A percentile compares a stretch with the other conserved stretches of the same genome.
phyloP scores from a whole-genome alignment of 1,140 invertebrate species.

The Phortica variegata region DNA sequence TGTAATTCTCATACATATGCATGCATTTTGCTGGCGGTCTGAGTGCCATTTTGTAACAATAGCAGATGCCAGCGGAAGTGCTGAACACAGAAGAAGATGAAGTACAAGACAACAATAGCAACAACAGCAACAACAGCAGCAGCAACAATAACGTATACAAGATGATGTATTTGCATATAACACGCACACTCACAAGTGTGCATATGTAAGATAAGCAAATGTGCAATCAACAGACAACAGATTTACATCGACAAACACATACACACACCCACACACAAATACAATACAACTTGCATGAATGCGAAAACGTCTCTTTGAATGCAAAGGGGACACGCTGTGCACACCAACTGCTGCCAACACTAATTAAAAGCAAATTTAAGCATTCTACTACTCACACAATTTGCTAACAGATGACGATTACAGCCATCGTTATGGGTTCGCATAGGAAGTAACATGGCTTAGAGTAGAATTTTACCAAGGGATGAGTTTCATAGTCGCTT shows the following conservation, averaged over 20 bases:
- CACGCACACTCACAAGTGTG: too few relatives aligned
- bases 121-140: not conserved
- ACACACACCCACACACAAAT: too few relatives aligned
- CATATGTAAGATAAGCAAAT: too few relatives aligned
- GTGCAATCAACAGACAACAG: too few relatives aligned
- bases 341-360: constrained; percentile 13
- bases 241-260: too few relatives aligned
- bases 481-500: constrained; percentile 6
- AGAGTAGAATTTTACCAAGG: constrained; percentile 8
- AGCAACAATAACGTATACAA: not conserved
- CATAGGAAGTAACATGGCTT: constrained; percentile 10
- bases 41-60: constrained; percentile 19
- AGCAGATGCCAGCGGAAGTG: not conserved
- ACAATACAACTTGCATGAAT: too few relatives aligned
- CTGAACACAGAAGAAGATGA: constrained; percentile 1
- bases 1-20: too few relatives aligned
- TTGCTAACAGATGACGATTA: constrained; percentile 31
- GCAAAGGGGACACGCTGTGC: constrained; percentile 14
- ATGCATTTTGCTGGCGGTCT: constrained; percentile 2
- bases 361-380: constrained; percentile 48
- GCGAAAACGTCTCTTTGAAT: too few relatives aligned
- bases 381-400: constrained; percentile 21
- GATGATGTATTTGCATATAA: constrained; percentile 33
- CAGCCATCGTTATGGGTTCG: too few relatives aligned
- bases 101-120: not conserved